Evolutionary conservation across 92 coral and sea anemone genomes (phyloP).

Genomic region (Phenganax stokvisi): DNA sequence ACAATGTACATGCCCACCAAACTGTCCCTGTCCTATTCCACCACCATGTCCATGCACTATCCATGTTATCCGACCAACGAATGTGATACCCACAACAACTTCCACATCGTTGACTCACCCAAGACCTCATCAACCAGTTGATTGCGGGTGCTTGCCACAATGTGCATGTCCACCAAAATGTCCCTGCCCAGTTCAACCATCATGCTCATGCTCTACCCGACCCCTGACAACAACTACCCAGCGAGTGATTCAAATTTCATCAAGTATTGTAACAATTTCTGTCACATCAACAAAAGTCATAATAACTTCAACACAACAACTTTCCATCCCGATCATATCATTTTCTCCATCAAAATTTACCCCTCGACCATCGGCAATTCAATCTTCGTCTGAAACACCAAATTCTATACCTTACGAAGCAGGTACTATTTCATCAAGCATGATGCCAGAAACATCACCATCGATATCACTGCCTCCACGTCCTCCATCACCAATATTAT

Average conservation of each 20-base stretch:
- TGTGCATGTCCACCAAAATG: neutral
- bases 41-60: neutral
- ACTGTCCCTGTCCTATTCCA: slow-evolving; percentile 9
- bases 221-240: neutral
- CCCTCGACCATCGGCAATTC: neutral
- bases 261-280: neutral
- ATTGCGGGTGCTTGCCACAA: too few relatives aligned
- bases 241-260: neutral
- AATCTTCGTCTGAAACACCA: neutral
- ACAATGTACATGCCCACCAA: neutral
- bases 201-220: neutral
- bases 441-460: neutral
- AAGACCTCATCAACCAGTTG: too few relatives aligned
- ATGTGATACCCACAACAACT: neutral
- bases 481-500: neutral
- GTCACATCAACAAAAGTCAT: neutral
- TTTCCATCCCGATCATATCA: neutral
- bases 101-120: too few relatives aligned
- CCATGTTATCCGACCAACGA: neutral
- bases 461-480: neutral
- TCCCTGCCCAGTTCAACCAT: slow-evolving; percentile 1
- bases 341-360: neutral
- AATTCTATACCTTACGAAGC: neutral
- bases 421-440: too few relatives aligned
- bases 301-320: neutral